phyloP scores from a whole-genome alignment of 2,113 vertebrate genomes.

The Phodopus roborovskii region DNA sequence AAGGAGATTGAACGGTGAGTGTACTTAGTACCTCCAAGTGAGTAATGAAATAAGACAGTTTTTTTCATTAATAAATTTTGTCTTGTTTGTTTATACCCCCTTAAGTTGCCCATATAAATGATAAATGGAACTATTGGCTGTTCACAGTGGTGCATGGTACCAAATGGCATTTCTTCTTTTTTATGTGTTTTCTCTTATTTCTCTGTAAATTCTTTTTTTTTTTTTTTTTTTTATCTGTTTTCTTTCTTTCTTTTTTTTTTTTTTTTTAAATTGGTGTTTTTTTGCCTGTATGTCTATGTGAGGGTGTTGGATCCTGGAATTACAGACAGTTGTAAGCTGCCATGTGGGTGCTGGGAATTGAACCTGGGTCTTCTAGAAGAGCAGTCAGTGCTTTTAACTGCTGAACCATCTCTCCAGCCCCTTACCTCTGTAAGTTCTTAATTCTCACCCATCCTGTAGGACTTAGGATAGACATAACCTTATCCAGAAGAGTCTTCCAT shows the following conservation, averaged over 20 bases:
- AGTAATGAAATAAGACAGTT: constrained; percentile 22
- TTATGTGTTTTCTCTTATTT: neutral
- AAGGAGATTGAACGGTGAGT: constrained; percentile 95
- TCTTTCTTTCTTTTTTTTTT: no score
- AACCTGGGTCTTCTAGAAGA: no score
- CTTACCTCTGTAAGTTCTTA: neutral
- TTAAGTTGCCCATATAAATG: neutral
- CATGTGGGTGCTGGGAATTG: no score
- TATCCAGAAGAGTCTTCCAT: neutral
- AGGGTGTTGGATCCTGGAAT: no score
- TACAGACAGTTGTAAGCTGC: no score
- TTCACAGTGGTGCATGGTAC: neutral
- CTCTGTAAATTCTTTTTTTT: neutral
- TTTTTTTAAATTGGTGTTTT: no score
- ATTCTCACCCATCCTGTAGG: constrained; percentile 12
- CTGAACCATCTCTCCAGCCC: no score
- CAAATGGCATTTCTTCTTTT: neutral
- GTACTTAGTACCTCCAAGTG: constrained; percentile 27
- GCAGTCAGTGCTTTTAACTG: no score
- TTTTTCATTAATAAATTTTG: constrained; percentile 27
- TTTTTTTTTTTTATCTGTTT: no score
- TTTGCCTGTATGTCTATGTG: no score
- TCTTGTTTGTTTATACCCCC: neutral
- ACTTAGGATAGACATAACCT: constrained; percentile 32
- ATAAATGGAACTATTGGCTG: neutral